These are phyloP conservation scores for Caenorhabditis wallacei DNA, from an alignment of 2,888 invertebrate genomes.

Conservation along the genomic window DNA sequence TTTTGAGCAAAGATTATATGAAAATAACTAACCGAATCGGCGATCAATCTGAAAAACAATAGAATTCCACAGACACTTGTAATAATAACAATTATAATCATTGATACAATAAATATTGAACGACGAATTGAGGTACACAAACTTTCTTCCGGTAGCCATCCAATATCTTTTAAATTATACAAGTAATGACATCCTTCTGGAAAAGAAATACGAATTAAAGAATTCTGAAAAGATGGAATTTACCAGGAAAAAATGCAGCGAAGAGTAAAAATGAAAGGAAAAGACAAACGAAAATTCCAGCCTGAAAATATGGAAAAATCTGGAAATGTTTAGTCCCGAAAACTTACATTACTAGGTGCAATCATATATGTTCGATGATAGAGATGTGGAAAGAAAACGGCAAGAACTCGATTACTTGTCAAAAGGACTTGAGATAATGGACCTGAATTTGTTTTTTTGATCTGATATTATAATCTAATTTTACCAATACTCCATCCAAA, in stretches of 20 bases:
- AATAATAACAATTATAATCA: slow-evolving; percentile 45
- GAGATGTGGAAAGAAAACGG: slow-evolving; percentile 47
- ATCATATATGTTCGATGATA: slow-evolving; percentile 36
- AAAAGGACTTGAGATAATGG: slow-evolving; percentile 56
- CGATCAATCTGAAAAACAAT: slow-evolving; percentile 40
- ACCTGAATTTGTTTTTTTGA: slow-evolving; percentile 26
- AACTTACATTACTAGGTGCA: slow-evolving; percentile 45
- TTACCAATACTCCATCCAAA: slow-evolving; percentile 55
- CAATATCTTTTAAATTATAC: slow-evolving; percentile 39
- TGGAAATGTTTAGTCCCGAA: not conserved
- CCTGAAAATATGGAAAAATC: slow-evolving; percentile 1
- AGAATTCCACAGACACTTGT: slow-evolving; percentile 37
- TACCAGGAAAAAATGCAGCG: slow-evolving; percentile 49
- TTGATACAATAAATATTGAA: slow-evolving; percentile 41
- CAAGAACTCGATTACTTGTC: slow-evolving; percentile 46
- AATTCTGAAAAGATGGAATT: not conserved
- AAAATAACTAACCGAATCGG: slow-evolving; percentile 46
- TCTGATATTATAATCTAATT: not conserved
- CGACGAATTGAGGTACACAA: slow-evolving; percentile 47
- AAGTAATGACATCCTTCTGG: slow-evolving; percentile 55
- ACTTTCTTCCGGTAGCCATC: slow-evolving; percentile 52
- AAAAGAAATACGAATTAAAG: not conserved
- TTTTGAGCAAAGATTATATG: not conserved
- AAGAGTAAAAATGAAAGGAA: slow-evolving; percentile 32
- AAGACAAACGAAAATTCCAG: slow-evolving; percentile 28